Evolutionary conservation across 2,113 vertebrate species (phyloP).

Genomic region (Nesoenas mayeri): DNA sequence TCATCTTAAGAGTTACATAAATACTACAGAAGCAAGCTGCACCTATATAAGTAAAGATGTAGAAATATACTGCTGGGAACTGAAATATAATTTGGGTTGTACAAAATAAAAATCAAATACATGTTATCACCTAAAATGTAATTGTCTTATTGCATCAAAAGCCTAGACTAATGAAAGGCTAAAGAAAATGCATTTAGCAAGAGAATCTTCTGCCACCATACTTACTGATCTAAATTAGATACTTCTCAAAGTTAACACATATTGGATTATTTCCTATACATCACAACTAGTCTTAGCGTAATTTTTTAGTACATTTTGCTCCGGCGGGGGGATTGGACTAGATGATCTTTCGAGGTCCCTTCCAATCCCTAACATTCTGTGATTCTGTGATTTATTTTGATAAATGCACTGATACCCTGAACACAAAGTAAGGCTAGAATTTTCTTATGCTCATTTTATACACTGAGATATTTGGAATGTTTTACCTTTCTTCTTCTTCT

Average conservation of each 20-base stretch:
- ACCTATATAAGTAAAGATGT: background rate
- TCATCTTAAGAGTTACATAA: background rate
- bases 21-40: background rate
- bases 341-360: too few relatives aligned
- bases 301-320: background rate
- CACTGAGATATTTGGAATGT: background rate
- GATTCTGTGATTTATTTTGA: background rate
- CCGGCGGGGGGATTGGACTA: too few relatives aligned
- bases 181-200: background rate
- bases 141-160: background rate
- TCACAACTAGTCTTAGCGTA: background rate
- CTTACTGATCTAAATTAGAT: background rate
- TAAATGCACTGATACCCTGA: background rate
- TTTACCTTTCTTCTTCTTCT: constrained; percentile 64
- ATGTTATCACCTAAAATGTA: background rate
- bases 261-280: background rate
- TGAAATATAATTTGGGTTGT: background rate
- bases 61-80: background rate
- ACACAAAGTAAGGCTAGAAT: background rate
- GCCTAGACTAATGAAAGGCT: background rate
- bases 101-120: background rate
- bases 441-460: background rate
- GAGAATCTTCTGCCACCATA: background rate
- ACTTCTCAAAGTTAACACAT: background rate
- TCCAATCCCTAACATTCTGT: too few relatives aligned